Evolutionary conservation across 2,888 invertebrate species (phyloP).

Genomic region (Chaitophorus viminalis): DNA sequence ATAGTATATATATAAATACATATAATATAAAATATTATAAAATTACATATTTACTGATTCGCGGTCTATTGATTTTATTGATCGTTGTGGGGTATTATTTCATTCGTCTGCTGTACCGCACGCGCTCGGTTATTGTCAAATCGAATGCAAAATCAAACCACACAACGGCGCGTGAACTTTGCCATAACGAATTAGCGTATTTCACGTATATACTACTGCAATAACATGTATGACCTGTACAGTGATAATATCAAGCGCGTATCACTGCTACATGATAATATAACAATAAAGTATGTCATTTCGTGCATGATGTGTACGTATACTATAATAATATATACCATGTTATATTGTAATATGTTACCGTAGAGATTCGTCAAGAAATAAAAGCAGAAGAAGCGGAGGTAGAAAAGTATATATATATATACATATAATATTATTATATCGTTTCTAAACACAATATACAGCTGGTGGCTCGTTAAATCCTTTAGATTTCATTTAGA

Average conservation of each 20-base stretch:
- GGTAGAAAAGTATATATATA: too few species aligned
- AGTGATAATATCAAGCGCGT: too few species aligned
- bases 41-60: background rate
- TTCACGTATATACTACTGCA: background rate
- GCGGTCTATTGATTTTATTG: conserved; percentile 6
- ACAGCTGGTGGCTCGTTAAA: conserved; percentile 57
- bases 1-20: too few species aligned
- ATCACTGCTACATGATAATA: too few species aligned
- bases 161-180: background rate
- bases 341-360: background rate
- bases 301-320: background rate
- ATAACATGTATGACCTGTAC: background rate
- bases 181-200: too few species aligned
- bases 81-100: background rate
- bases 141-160: background rate
- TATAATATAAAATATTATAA: too few species aligned
- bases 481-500: conserved; percentile 58
- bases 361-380: background rate
- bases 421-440: too few species aligned
- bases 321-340: too few species aligned
- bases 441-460: conserved; percentile 38
- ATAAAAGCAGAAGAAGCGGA: background rate
- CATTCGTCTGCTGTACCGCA: background rate
- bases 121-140: background rate
- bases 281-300: too few species aligned